phyloP scores from a whole-genome alignment of 2,113 vertebrate species.

The Pteronura brasiliensis region DNA sequence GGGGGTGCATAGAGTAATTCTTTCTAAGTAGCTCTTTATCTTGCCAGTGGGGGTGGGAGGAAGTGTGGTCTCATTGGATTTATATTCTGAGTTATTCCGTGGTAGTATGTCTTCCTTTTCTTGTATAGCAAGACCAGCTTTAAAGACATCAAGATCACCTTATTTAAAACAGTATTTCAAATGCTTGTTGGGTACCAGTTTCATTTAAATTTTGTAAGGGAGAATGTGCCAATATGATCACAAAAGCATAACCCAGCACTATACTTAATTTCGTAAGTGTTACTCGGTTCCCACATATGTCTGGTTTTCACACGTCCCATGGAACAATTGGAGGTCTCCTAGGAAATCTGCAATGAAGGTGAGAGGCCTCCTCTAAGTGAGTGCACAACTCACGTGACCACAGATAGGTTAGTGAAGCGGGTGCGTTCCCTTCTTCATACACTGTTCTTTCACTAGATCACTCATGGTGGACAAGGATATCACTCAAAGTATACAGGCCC shows the following conservation, averaged over 20 bases:
- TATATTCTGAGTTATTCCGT: neutral
- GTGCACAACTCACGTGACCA: neutral
- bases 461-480: neutral
- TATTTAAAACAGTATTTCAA: constrained; percentile 23
- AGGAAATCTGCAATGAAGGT: accelerated
- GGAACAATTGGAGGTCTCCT: neutral
- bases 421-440: no score
- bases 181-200: neutral
- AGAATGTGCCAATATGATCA: neutral
- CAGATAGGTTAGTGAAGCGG: neutral
- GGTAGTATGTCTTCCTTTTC: neutral
- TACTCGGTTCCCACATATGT: neutral
- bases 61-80: neutral
- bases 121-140: neutral
- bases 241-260: neutral
- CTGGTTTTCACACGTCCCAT: neutral
- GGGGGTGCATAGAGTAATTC: neutral
- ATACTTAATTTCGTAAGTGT: neutral
- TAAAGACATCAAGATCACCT: neutral
- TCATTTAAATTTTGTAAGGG: neutral
- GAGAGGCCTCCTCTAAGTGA: neutral
- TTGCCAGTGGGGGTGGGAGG: neutral
- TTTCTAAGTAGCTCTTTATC: neutral
- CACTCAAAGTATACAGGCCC: no score
- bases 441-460: neutral